Base-by-base conservation (phyloP, 2,888 invertebrate species). In the Andrena bucephala region DNA sequence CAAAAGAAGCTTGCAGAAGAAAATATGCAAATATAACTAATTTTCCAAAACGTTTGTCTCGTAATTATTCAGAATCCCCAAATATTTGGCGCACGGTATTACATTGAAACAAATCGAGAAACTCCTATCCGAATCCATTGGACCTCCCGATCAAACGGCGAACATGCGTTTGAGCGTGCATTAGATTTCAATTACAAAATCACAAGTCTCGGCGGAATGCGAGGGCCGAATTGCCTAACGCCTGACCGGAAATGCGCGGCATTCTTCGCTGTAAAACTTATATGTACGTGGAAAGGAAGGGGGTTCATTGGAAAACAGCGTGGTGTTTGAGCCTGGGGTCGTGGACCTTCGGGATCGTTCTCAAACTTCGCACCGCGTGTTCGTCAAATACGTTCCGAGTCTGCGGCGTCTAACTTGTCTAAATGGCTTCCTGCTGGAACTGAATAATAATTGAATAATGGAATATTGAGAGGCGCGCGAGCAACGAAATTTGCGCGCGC, bases 401-500 rank as follows among this genome's bases (percentile, higher is more conserved):
- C 72, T 79, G 85, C 80, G 77, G 81, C 81, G 67, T 77, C 76
- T 85, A 86, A 87, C 85, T 88, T 78, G 72, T 75, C 85, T 89
- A 90, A 89, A 86, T 90, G 87, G 79, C 85, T 84, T 77, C 78
- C 77, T 81, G 81, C 68, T 75, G 59, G 82, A 85, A 77, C 81
- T 83, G 83, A 87, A 87, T 87, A 89, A 89, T 88, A 89, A 86
- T 86, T 77, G 73, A 87, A 88, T 90, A 87, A 90, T 89, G 74
- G 75, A 85, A 89, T 87, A 86, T 82, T 74, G 77, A 77, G 82
- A 71, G 75, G 65, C 54, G 50, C 50, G 50, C 29, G 72, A 33
- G 29, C 31, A 66, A 67, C 36, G 77, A 80, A 84, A 82, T 77
- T 80, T 80, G 65, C 81, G 71, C 73, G 63, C 59, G 60, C 52